phyloP scores from a whole-genome alignment of 2,888 invertebrate genomes.

The Euphydryas editha region DNA sequence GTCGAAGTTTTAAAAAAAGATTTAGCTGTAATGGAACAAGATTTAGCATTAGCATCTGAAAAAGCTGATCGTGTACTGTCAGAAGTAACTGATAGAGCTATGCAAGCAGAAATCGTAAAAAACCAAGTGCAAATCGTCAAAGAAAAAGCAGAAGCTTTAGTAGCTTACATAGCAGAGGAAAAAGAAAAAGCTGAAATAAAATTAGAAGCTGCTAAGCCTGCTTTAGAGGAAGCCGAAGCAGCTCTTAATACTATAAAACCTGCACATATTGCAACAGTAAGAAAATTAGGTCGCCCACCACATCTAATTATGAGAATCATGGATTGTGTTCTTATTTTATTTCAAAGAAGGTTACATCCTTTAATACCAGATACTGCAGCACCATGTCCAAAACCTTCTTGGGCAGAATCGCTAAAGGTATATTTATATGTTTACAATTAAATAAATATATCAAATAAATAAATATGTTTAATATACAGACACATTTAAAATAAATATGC shows the following conservation, averaged over 20 bases:
- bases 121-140: slow-evolving; percentile 98
- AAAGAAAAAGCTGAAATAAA: slow-evolving; percentile 96
- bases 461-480: no score
- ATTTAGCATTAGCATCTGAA: slow-evolving; percentile 95
- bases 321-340: slow-evolving; percentile 97
- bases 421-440: not conserved
- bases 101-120: slow-evolving; percentile 97
- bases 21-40: slow-evolving; percentile 96
- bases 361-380: slow-evolving; percentile 91
- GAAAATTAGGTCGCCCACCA: slow-evolving; percentile 97
- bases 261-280: slow-evolving; percentile 96
- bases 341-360: slow-evolving; percentile 94
- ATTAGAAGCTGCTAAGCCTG: slow-evolving; percentile 97
- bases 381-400: slow-evolving; percentile 96
- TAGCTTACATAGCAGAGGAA: slow-evolving; percentile 93
- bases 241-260: slow-evolving; percentile 98
- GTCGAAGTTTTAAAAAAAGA: slow-evolving; percentile 96
- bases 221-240: slow-evolving; percentile 96
- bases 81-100: slow-evolving; percentile 96
- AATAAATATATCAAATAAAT: slow-evolving; percentile 3
- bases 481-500: no score
- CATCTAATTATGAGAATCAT: slow-evolving; percentile 99
- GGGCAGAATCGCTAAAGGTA: slow-evolving; percentile 97
- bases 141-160: slow-evolving; percentile 96
- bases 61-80: slow-evolving; percentile 94